Conservation (phyloP, 2,888 invertebrate genomes). For the Aphrophora alni region DNA sequence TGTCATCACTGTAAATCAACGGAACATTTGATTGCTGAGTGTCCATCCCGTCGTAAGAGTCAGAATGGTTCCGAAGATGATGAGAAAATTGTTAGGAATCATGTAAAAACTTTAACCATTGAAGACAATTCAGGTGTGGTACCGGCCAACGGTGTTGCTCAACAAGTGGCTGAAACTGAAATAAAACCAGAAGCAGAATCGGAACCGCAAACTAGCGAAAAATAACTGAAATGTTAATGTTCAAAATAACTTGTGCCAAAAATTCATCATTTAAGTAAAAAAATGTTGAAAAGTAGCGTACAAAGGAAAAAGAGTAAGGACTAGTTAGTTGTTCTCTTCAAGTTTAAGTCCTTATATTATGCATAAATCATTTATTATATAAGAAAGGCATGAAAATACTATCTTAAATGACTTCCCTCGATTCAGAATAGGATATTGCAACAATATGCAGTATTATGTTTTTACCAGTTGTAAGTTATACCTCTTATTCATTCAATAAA, state of each 20-base stretch:
- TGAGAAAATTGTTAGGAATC: not conserved
- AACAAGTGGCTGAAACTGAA: not conserved
- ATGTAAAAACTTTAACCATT: not conserved
- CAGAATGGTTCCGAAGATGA: constrained; percentile 30
- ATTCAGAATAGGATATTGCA: too few relatives aligned
- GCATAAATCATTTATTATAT: too few relatives aligned
- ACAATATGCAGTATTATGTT: too few relatives aligned
- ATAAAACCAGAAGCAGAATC: not conserved
- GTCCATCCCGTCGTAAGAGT: constrained; percentile 63
- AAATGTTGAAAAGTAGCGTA: not conserved
- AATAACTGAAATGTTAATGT: not conserved
- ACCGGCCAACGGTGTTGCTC: not conserved
- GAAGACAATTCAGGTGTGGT: not conserved
- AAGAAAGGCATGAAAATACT: too few relatives aligned
- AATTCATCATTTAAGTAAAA: not conserved
- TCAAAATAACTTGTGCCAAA: not conserved
- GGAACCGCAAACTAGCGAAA: not conserved
- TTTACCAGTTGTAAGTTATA: too few relatives aligned
- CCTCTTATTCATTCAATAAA: too few relatives aligned
- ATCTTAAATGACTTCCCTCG: too few relatives aligned
- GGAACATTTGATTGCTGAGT: constrained; percentile 89
- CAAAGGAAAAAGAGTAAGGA: too few relatives aligned
- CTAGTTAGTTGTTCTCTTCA: too few relatives aligned
- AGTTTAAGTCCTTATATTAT: too few relatives aligned
- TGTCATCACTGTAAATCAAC: constrained; percentile 90